phyloP scores from a whole-genome alignment of 2,113 vertebrate species.

The Ailuropoda melanoleuca region DNA sequence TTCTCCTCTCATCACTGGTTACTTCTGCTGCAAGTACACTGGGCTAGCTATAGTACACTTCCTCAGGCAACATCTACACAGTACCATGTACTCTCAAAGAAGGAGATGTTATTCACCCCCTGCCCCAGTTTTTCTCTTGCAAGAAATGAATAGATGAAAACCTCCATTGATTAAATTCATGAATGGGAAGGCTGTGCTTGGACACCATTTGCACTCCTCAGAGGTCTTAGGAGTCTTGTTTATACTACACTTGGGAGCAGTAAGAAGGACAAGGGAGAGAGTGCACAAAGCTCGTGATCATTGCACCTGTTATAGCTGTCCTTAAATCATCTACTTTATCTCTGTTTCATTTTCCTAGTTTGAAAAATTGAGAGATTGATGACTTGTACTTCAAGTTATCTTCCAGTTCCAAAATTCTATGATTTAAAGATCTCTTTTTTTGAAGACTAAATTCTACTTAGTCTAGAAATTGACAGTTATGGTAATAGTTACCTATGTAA shows the following conservation, averaged over 20 bases:
- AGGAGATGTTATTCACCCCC: not conserved
- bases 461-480: not conserved
- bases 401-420: not conserved
- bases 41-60: not conserved
- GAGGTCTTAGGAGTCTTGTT: not conserved
- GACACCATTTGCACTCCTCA: not conserved
- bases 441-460: not conserved
- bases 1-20: not conserved
- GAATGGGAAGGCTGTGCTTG: not conserved
- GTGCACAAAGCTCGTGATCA: not conserved
- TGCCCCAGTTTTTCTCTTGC: not conserved
- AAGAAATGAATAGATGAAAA: not conserved
- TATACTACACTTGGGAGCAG: not conserved
- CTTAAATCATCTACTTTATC: not conserved
- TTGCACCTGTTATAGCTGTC: not conserved
- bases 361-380: not conserved
- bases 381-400: not conserved
- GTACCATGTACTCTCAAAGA: not conserved
- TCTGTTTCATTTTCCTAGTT: not conserved
- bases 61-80: not conserved
- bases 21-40: not conserved
- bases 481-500: not conserved
- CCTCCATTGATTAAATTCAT: not conserved
- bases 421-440: not conserved
- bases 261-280: not conserved